Evolutionary conservation across 2,888 invertebrate species (phyloP), one percentile per base, ranked within the genome.

Genomic region (Drosophila diplacantha): DNA sequence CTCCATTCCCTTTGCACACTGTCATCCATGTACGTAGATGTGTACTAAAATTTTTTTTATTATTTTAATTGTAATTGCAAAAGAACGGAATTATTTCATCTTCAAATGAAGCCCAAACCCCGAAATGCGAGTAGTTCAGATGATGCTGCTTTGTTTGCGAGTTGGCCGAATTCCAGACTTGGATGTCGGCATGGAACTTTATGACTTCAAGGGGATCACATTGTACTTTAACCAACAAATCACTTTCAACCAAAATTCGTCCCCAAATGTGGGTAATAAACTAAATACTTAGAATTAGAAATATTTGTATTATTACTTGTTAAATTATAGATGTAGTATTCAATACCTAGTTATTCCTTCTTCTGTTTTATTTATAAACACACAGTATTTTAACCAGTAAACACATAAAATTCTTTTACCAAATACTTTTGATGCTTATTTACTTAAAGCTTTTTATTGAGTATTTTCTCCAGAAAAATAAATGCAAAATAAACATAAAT

Each of bases 51-150:
- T 35, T 63, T 1, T 47, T 22, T 32, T 46, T 50, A 32, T 43
- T 22, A 31, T 12, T 59, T 41, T 37, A 59, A 66, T 66, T 65
- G 52, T 34, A 52, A 43, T 52, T 49, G 37, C 37, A 44, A 31
- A 31, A 20, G 18, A 20, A 14, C 8, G 29, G 18, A 29, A 29
- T 12, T 18, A 44, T 18, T 44, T 29, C 7, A 26, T 7, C 11
- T 18, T 44, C 12, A 12, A 29, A 3, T 29, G 18, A 12, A 18
- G 26, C 26, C 18, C 16, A 16, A 18, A 44, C 6, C 26, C 12
- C 26, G 43, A 16, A 44, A 14, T 44, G 44, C 14, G 18, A 18
- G 44, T 2, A 44, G 44, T 29, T 44, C 29, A 44, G 14, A 18
- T 31, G 29, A 20, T 20, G 31, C 14, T 14, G 18, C 14, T 46